Evolutionary conservation across 2,113 vertebrate genomes (phyloP).

Genomic region (Dermatemys mawii): DNA sequence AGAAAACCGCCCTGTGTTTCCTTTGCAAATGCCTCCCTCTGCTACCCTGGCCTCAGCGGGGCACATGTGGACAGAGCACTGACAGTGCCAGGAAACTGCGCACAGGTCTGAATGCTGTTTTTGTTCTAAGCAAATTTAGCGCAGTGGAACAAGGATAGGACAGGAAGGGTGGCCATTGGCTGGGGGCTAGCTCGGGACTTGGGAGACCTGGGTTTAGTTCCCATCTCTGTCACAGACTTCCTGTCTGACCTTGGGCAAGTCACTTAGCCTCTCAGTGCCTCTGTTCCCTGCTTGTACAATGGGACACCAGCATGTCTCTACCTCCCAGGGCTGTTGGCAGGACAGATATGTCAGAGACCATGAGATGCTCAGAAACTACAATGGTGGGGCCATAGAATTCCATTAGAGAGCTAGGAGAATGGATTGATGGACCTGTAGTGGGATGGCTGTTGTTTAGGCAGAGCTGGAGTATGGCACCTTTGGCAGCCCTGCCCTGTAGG

Average conservation of each 20-base stretch:
- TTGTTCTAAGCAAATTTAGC: rapidly evolving
- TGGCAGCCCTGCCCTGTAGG: too few species aligned
- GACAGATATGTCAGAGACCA: neutral
- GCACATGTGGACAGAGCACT: rapidly evolving
- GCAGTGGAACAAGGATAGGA: neutral
- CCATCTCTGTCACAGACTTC: neutral
- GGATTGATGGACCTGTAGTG: neutral
- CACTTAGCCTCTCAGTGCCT: neutral
- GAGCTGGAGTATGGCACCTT: too few species aligned
- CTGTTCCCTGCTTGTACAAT: neutral
- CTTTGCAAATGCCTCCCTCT: neutral
- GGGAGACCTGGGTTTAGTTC: neutral
- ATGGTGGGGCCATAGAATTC: neutral
- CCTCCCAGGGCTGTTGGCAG: neutral
- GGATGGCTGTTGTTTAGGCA: neutral
- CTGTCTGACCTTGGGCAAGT: neutral
- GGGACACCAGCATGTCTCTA: neutral
- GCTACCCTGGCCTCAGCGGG: neutral
- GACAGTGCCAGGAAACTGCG: neutral
- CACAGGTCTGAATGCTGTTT: neutral
- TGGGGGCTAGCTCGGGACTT: neutral
- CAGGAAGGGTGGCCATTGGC: neutral
- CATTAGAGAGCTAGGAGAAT: neutral
- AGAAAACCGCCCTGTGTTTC: neutral
- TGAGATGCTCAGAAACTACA: neutral